A percentile compares a stretch with the other conserved stretches of the same genome.
Evolutionary conservation across 1,140 invertebrate species (phyloP).

Genomic region (Pseudachorutes palmiensis): DNA sequence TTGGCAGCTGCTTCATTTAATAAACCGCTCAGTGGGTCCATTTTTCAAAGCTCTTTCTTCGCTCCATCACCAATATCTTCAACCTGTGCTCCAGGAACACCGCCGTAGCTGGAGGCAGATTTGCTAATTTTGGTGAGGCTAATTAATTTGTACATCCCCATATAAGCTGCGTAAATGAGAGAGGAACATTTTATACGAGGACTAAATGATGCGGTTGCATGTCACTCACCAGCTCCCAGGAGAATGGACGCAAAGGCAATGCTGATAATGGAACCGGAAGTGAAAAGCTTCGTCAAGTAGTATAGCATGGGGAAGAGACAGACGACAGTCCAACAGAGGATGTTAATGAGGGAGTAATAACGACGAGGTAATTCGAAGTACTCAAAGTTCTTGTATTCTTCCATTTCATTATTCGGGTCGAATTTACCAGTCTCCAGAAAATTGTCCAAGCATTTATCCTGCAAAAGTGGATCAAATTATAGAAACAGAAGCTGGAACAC

Average conservation of each 20-base stretch:
- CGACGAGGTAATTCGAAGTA: conserved; percentile 51
- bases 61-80: conserved; percentile 7
- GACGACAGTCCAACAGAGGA: conserved; percentile 57
- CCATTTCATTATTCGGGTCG: conserved; percentile 62
- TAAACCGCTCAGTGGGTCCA: too few relatives aligned
- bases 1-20: too few relatives aligned
- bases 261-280: conserved; percentile 63
- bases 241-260: conserved; percentile 58
- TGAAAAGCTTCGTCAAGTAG: conserved; percentile 57
- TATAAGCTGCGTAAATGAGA: conserved; percentile 59
- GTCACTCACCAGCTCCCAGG: conserved; percentile 58
- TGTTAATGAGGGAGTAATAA: conserved; percentile 61
- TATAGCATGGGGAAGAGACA: conserved; percentile 62
- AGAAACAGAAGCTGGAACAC: conserved; percentile 16
- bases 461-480: too few relatives aligned
- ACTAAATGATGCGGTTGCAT: neutral
- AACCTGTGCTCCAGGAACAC: neutral
- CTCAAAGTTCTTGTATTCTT: conserved; percentile 45
- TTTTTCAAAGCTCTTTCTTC: neutral
- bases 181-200: conserved; percentile 14
- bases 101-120: conserved; percentile 48
- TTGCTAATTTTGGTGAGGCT: conserved; percentile 75
- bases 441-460: conserved; percentile 72
- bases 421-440: conserved; percentile 74
- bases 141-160: conserved; percentile 66